Percentiles rank a stretch among this genome's conserved stretches.
These are phyloP conservation scores for Ryuthela nishihirai DNA, from an alignment of 2,888 invertebrate species.

Conservation along the genomic window DNA sequence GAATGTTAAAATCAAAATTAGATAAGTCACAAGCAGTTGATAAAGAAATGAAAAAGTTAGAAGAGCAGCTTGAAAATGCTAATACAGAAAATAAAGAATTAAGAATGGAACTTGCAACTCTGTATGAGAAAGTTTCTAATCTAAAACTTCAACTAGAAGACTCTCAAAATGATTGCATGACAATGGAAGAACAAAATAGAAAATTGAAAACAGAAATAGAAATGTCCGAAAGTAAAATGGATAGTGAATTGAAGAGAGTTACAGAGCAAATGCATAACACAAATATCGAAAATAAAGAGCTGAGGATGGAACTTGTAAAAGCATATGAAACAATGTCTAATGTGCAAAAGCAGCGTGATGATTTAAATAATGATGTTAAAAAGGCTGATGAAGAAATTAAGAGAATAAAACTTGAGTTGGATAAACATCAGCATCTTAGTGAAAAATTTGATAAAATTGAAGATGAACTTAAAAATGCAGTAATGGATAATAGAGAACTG, in stretches of 20 bases:
- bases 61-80: conserved; percentile 24
- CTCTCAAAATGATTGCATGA: conserved; percentile 33
- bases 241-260: conserved; percentile 13
- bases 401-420: conserved; percentile 11
- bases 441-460: conserved; percentile 19
- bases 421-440: conserved; percentile 11
- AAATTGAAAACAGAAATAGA: conserved; percentile 24
- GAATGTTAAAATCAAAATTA: conserved; percentile 21
- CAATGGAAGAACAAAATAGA: conserved; percentile 22
- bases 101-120: conserved; percentile 12
- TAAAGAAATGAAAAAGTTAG: conserved; percentile 30
- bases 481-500: conserved; percentile 15
- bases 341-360: conserved; percentile 30
- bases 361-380: conserved; percentile 14
- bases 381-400: conserved; percentile 3
- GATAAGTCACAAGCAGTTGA: conserved; percentile 32
- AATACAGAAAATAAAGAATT: conserved; percentile 28
- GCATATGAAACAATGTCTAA: conserved; percentile 28
- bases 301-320: conserved; percentile 22
- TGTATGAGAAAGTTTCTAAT: conserved; percentile 29
- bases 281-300: conserved; percentile 22
- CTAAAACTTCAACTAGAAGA: conserved; percentile 29
- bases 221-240: conserved; percentile 23
- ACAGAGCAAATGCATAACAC: conserved; percentile 21
- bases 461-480: conserved; percentile 9